Conservation (phyloP, 2,113 vertebrate species). For the Peucedramus taeniatus region DNA sequence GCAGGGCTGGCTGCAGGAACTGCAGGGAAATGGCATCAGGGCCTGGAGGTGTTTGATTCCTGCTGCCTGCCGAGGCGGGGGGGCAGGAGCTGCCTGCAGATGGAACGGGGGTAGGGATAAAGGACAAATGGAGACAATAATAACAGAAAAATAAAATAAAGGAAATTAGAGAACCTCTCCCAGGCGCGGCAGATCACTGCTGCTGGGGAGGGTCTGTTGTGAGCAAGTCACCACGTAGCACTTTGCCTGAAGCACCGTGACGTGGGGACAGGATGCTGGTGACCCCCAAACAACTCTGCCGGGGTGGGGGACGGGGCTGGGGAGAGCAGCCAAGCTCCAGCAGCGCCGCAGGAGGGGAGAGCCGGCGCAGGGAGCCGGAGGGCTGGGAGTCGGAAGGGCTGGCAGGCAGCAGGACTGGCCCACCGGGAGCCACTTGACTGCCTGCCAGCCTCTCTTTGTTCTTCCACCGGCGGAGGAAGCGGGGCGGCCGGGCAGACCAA, state of each 20-base stretch:
- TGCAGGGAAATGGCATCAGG: neutral
- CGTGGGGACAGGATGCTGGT: neutral
- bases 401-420: slow-evolving; percentile 15
- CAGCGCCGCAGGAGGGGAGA: neutral
- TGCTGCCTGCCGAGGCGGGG: neutral
- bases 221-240: neutral
- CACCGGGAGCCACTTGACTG: slow-evolving; percentile 35
- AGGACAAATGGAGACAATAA: slow-evolving; percentile 24
- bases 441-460: slow-evolving; percentile 56
- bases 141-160: neutral
- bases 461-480: slow-evolving; percentile 48
- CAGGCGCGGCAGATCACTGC: neutral
- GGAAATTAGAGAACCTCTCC: neutral
- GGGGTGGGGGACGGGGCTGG: fast-evolving
- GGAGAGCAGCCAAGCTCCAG: neutral
- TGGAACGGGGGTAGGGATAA: neutral
- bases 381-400: neutral
- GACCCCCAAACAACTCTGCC: neutral
- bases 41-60: neutral
- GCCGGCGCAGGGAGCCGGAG: neutral
- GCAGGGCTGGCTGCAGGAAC: neutral
- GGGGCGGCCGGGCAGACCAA: neutral
- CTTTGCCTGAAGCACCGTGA: neutral
- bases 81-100: neutral
- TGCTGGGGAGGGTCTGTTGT: neutral